Evolutionary conservation across 2,888 invertebrate genomes (phyloP).

Genomic region (Pollenia amentaria): DNA sequence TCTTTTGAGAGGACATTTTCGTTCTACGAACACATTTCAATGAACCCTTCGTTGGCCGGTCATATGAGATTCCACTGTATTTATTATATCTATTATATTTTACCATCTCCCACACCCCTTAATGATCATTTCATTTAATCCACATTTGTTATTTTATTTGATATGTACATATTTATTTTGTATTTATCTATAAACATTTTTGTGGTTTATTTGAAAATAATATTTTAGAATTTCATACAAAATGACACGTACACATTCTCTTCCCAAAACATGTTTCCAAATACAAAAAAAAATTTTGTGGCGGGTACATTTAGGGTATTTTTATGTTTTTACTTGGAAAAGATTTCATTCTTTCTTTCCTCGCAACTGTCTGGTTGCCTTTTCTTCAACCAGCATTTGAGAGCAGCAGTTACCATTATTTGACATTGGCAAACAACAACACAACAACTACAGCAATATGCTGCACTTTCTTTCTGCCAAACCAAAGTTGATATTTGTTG

Average conservation of each 20-base stretch:
- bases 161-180: conserved; percentile 8
- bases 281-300: background rate
- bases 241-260: conserved; percentile 39
- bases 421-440: background rate
- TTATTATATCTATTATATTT: background rate
- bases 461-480: conserved; percentile 4
- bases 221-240: conserved; percentile 4
- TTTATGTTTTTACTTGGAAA: background rate
- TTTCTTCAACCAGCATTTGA: background rate
- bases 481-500: background rate
- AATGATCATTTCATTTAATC: background rate
- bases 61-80: background rate
- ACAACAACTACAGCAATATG: conserved; percentile 1
- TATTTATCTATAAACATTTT: background rate
- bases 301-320: background rate
- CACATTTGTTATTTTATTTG: background rate
- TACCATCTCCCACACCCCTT: background rate
- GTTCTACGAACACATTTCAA: too few species aligned
- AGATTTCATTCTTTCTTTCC: background rate
- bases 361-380: background rate
- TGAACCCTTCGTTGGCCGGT: too few species aligned
- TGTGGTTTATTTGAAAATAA: conserved; percentile 23
- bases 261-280: conserved; percentile 3
- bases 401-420: background rate
- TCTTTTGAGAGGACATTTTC: too few species aligned